Conservation (phyloP, 1,140 invertebrate genomes). For the Scaptomyza hsui region DNA sequence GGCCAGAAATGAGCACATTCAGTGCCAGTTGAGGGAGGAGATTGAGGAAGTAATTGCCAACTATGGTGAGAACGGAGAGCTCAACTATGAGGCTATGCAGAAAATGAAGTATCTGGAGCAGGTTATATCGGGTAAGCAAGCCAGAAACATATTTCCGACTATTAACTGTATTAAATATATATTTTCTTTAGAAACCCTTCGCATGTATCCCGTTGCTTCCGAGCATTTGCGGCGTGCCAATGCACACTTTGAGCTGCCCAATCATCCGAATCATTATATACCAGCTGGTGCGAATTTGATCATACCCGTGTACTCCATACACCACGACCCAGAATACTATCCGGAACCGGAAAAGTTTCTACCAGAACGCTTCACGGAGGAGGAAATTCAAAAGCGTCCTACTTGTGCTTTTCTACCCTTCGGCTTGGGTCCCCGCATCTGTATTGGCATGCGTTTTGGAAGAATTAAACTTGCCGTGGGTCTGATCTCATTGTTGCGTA, state of each 20-base stretch:
- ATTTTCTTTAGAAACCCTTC: constrained; percentile 86
- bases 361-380: constrained; percentile 87
- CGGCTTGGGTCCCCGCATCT: constrained; percentile 88
- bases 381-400: constrained; percentile 85
- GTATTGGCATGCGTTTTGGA: constrained; percentile 85
- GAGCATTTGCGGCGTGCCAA: constrained; percentile 86
- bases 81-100: constrained; percentile 84
- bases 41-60: constrained; percentile 84
- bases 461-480: constrained; percentile 62
- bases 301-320: constrained; percentile 75
- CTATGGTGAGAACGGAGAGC: constrained; percentile 62
- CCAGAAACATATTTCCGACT: not conserved
- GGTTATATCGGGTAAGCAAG: constrained; percentile 71
- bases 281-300: constrained; percentile 60
- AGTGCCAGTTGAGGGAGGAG: constrained; percentile 86
- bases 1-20: constrained; percentile 86
- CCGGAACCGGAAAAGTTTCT: constrained; percentile 85
- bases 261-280: constrained; percentile 79
- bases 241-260: constrained; percentile 86
- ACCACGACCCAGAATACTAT: constrained; percentile 86
- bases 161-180: too few relatives aligned
- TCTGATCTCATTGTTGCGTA: constrained; percentile 43
- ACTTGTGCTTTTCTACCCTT: constrained; percentile 88
- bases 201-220: constrained; percentile 87
- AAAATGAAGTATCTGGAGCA: constrained; percentile 88